phyloP scores from a whole-genome alignment of 2,113 vertebrate species.

The Prinia subflava region DNA sequence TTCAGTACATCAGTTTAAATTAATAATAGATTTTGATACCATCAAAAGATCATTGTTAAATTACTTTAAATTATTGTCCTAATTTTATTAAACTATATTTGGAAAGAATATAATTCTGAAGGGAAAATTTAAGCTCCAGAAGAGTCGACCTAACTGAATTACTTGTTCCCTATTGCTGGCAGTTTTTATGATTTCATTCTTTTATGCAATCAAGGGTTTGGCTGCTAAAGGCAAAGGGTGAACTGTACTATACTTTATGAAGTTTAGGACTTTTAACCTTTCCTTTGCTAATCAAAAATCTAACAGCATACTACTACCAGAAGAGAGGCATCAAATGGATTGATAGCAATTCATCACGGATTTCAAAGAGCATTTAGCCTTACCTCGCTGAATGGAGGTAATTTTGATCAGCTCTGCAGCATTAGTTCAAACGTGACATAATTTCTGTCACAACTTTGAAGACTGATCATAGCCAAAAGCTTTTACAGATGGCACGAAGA shows the following conservation, averaged over 20 bases:
- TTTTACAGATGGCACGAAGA: background rate
- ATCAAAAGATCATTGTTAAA: background rate
- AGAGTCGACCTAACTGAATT: background rate
- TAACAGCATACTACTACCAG: background rate
- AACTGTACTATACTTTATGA: background rate
- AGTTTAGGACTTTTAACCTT: background rate
- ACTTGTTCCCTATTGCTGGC: background rate
- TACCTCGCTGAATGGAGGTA: background rate
- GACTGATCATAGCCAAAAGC: background rate
- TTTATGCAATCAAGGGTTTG: background rate
- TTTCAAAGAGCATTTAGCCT: background rate
- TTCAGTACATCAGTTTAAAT: background rate
- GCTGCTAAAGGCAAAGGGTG: background rate
- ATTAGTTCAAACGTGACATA: background rate
- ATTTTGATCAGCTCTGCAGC: background rate
- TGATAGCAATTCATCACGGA: background rate
- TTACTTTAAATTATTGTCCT: background rate
- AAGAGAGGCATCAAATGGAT: background rate
- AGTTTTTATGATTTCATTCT: background rate
- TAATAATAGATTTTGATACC: background rate
- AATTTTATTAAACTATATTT: background rate
- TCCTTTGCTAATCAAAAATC: background rate
- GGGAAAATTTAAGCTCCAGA: background rate
- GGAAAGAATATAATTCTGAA: background rate
- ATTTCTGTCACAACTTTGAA: background rate